Conservation (phyloP, 2,888 invertebrate genomes). For the Steinernema carpocapsae region DNA sequence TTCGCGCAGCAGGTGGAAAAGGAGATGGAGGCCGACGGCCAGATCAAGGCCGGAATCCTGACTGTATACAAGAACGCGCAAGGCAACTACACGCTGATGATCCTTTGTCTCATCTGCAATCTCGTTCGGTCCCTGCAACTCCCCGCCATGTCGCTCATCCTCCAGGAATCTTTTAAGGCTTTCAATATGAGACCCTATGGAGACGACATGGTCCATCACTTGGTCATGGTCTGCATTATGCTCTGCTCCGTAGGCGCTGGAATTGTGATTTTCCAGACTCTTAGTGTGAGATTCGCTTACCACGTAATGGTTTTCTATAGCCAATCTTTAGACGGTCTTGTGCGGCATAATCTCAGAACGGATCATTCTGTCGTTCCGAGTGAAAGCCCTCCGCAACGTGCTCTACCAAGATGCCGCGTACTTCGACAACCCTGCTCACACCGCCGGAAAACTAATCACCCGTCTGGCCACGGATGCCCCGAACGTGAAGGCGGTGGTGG, state of each 20-base stretch:
- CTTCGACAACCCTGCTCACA: conserved; percentile 70
- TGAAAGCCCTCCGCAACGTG: conserved; percentile 62
- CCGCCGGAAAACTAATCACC: conserved; percentile 70
- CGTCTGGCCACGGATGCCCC: conserved; percentile 71
- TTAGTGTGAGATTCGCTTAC: conserved; percentile 48
- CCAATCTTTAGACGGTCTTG: conserved; percentile 15
- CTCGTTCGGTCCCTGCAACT: conserved; percentile 70
- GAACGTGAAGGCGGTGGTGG: conserved; percentile 69
- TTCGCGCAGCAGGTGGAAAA: conserved; percentile 26
- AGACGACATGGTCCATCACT: conserved; percentile 53
- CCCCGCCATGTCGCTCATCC: conserved; percentile 37
- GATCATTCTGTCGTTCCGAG: conserved; percentile 36
- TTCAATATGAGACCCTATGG: conserved; percentile 35
- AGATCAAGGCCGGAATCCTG: conserved; percentile 29
- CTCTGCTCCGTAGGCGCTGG: conserved; percentile 52
- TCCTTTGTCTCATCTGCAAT: conserved; percentile 47
- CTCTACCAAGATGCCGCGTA: conserved; percentile 71
- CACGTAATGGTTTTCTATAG: background rate
- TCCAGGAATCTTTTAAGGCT: conserved; percentile 50
- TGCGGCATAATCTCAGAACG: conserved; percentile 36
- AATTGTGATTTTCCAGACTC: conserved; percentile 49
- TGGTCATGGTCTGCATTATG: conserved; percentile 41
- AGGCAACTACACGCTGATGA: conserved; percentile 52
- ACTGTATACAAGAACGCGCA: conserved; percentile 40
- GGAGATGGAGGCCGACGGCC: conserved; percentile 14